Evolutionary conservation across 2,113 vertebrate genomes (phyloP).

Genomic region (Oncorhynchus nerka): DNA sequence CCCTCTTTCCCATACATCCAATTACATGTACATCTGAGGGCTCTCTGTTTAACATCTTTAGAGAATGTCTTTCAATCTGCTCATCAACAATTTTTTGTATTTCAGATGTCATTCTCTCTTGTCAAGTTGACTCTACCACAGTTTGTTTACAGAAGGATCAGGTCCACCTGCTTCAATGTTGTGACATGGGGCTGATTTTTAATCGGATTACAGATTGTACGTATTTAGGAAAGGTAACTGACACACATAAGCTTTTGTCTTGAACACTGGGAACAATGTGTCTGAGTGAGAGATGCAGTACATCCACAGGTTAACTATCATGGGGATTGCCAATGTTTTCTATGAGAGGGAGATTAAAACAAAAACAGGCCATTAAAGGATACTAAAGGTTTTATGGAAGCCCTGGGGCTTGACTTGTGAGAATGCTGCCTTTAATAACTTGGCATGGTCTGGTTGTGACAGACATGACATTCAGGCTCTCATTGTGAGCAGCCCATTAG

Average conservation of each 20-base stretch:
- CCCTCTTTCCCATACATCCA: not conserved
- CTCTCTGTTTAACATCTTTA: not conserved
- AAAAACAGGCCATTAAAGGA: not conserved
- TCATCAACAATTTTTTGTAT: no score
- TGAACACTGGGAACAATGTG: not conserved
- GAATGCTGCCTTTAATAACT: slow-evolving; percentile 77
- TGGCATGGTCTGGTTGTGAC: slow-evolving; percentile 76
- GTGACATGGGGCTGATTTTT: not conserved
- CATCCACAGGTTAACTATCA: no score
- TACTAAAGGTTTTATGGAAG: not conserved
- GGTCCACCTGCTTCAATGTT: not conserved
- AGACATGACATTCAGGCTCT: slow-evolving; percentile 79
- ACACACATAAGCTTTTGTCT: not conserved
- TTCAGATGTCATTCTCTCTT: not conserved
- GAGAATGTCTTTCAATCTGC: no score
- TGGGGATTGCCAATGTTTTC: not conserved
- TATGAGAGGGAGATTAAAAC: not conserved
- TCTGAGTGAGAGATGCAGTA: not conserved
- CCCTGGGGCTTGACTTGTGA: slow-evolving; percentile 29
- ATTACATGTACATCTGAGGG: not conserved
- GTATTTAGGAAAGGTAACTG: not conserved
- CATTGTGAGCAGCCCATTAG: slow-evolving; percentile 76
- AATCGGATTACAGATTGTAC: not conserved
- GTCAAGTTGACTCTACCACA: not conserved
- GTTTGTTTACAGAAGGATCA: not conserved